A percentile compares a stretch with the other conserved stretches of the same genome.
Conservation (phyloP, 2,888 invertebrate species). For the Empis livida region DNA sequence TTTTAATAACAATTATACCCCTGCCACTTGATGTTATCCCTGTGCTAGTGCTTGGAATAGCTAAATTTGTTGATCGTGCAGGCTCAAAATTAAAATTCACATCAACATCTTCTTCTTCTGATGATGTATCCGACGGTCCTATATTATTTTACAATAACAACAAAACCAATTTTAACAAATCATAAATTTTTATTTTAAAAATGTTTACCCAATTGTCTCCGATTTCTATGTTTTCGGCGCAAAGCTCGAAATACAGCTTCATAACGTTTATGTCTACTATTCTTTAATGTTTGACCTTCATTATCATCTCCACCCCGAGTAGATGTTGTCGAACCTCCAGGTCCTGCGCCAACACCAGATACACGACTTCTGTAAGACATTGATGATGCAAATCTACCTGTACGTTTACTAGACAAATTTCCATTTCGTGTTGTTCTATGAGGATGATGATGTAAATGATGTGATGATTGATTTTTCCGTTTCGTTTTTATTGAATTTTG, state of each 20-base stretch:
- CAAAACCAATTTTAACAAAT: not conserved
- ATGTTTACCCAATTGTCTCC: not conserved
- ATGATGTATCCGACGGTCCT: not conserved
- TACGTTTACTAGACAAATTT: constrained; percentile 9
- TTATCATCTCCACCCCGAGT: not conserved
- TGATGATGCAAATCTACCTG: constrained; percentile 7
- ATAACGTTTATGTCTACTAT: not conserved
- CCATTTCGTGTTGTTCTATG: constrained; percentile 10
- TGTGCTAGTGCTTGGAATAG: constrained; percentile 24
- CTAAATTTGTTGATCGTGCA: not conserved
- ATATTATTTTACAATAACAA: not conserved
- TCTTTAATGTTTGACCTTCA: not conserved
- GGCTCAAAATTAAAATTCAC: not conserved
- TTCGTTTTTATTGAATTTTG: constrained; percentile 12
- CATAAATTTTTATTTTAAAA: too few species aligned
- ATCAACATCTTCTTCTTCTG: not conserved
- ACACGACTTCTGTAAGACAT: constrained; percentile 7
- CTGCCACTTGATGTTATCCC: constrained; percentile 36
- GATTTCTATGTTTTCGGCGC: not conserved
- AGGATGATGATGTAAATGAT: constrained; percentile 1
- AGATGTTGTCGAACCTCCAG: constrained; percentile 19
- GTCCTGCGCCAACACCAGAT: constrained; percentile 14
- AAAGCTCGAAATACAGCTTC: not conserved
- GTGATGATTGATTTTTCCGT: constrained; percentile 11
- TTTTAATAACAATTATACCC: too few species aligned